Evolutionary conservation across 1,140 invertebrate genomes (phyloP), one percentile per base, ranked within the genome.

Genomic region (Platyscapa corneri): DNA sequence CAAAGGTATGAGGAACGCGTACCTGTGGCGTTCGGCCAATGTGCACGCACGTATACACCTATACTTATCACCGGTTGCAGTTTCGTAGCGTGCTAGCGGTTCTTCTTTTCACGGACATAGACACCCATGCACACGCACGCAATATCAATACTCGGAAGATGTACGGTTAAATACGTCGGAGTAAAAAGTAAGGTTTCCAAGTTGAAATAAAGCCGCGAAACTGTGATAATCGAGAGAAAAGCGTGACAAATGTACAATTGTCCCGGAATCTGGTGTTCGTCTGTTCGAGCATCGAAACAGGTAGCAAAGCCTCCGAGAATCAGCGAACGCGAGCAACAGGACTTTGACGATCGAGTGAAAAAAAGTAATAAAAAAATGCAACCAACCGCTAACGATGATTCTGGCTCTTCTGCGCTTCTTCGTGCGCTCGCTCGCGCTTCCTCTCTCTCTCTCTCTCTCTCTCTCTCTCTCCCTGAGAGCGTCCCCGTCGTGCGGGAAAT

Each of bases 1-100:
- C 72, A 74, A 53, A 49, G 70, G 53, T 46, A 64, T 56, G 82
- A 49, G 79, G 18, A 42, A 74, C 70, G 70, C 56, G 39, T 83
- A 83, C 82, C 82, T 83, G 82, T 83, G 72, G 82, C 82, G 82
- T 60, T 76, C 10, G 70, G 34, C 76, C 46, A 78, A 83, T 76
- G 46, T 67, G 56, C 49, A 72, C 2, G 65, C 39, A 67, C 14
- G 8, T 39, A 46, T 32, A 39, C 32, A 39, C 60, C 27, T 67
- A 65, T 37, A 53, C 30, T n/a, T 14, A 53, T 32, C 70, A 30
- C 30, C 75, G 75, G 75, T 34, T 76, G 46, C 20, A 76, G 46
- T 74, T 74, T 74, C 39, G 70, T 74, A 39, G 70, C 70, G 70
- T 39, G 23, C 37, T 74, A 74, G 70, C 70, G 70, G 70, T 74